Conservation (phyloP, 2,797 vertebrate genomes). For the Trichosurus vulpecula region DNA sequence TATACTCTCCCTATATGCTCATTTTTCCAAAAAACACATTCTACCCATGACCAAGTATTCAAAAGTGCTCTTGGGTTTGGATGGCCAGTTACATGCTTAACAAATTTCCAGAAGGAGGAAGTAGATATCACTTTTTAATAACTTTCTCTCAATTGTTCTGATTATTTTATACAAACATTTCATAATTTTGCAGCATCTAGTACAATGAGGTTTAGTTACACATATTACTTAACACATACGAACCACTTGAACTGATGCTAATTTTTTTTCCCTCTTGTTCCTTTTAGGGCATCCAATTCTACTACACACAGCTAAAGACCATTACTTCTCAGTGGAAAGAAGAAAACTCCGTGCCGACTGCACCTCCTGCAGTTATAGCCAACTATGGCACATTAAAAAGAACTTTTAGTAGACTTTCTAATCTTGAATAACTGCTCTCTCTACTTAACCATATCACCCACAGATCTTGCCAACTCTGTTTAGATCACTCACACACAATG, state of each 20-base stretch:
- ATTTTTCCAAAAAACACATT: not conserved
- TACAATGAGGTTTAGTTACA: not conserved
- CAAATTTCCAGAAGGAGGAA: not conserved
- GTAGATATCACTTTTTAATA: not conserved
- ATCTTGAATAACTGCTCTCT: constrained; percentile 50
- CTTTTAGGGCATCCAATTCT: constrained; percentile 95
- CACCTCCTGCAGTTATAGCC: constrained; percentile 96
- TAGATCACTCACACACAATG: constrained; percentile 49
- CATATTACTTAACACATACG: not conserved
- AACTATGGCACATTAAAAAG: constrained; percentile 94
- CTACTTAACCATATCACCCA: constrained; percentile 62
- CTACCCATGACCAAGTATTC: not conserved
- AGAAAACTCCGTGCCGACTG: constrained; percentile 93
- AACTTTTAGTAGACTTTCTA: constrained; percentile 61
- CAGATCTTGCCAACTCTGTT: constrained; percentile 65
- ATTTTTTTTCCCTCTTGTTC: constrained; percentile 8
- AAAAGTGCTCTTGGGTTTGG: not conserved
- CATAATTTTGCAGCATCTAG: not conserved
- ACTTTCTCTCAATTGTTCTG: not conserved
- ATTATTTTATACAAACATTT: not conserved
- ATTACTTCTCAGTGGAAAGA: constrained; percentile 98
- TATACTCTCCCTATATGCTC: not conserved
- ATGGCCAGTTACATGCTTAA: not conserved
- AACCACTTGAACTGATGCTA: constrained; percentile 6
- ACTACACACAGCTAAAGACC: constrained; percentile 98